Evolutionary conservation across 2,797 vertebrate genomes (phyloP).

Genomic region (Mallotus villosus): DNA sequence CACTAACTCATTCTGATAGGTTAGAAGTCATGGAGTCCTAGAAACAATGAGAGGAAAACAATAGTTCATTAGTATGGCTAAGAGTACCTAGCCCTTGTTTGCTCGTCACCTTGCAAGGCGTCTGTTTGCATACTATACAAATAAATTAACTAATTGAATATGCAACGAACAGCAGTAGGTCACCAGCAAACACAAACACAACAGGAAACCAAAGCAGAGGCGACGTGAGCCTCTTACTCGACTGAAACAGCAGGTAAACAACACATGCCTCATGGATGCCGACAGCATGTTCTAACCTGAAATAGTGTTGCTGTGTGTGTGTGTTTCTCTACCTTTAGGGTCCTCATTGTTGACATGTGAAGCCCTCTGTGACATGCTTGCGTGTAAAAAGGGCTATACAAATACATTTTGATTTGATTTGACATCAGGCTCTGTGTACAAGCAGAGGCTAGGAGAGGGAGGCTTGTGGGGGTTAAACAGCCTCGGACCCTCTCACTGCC

Average conservation of each 20-base stretch:
- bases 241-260: slow-evolving; percentile 35
- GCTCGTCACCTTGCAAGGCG: slow-evolving; percentile 58
- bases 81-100: slow-evolving; percentile 58
- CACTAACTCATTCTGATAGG: slow-evolving; percentile 22
- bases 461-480: too few species aligned
- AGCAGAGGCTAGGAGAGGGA: too few species aligned
- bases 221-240: slow-evolving; percentile 48
- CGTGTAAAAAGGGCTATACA: too few species aligned
- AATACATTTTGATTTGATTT: too few species aligned
- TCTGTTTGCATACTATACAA: slow-evolving; percentile 65
- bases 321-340: too few species aligned
- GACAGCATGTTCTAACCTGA: not conserved
- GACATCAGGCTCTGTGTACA: too few species aligned
- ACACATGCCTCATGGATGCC: slow-evolving; percentile 10
- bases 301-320: not conserved
- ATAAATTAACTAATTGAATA: slow-evolving; percentile 67
- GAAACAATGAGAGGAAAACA: slow-evolving; percentile 28
- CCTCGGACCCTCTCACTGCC: too few species aligned
- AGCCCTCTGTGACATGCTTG: too few species aligned
- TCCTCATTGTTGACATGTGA: too few species aligned
- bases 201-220: slow-evolving; percentile 44
- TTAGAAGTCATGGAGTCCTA: slow-evolving; percentile 3
- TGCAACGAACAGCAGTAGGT: slow-evolving; percentile 62
- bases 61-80: slow-evolving; percentile 63
- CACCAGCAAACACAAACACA: slow-evolving; percentile 55